Conservation (phyloP, 2,888 invertebrate species). For the Sphaerophoria rueppellii region DNA sequence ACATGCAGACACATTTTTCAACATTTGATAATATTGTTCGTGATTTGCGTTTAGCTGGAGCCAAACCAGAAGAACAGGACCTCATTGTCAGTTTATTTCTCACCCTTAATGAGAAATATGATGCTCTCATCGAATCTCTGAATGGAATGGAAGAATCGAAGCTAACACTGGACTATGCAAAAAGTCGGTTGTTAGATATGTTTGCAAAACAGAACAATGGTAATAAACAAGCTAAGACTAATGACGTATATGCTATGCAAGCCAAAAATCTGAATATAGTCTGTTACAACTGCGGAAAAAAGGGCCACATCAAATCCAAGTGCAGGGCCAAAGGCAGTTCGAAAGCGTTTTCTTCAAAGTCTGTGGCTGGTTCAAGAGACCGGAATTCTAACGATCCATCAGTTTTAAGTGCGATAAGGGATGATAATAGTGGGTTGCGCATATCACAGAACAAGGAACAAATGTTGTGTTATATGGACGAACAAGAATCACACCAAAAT, state of each 20-base stretch:
- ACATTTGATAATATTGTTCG: constrained; percentile 1
- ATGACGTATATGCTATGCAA: constrained; percentile 8
- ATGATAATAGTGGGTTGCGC: not conserved
- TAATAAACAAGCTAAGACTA: not conserved
- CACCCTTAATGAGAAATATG: constrained; percentile 1
- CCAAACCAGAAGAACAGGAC: constrained; percentile 13
- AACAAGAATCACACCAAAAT: not conserved
- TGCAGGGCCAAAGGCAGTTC: not conserved
- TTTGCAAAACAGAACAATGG: constrained; percentile 8
- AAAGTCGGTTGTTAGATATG: constrained; percentile 1
- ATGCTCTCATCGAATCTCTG: not conserved
- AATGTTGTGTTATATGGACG: not conserved
- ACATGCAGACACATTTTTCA: not conserved
- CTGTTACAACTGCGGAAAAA: not conserved
- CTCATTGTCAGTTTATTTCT: constrained; percentile 2
- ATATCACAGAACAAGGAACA: not conserved
- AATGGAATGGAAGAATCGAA: constrained; percentile 1
- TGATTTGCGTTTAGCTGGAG: constrained; percentile 7
- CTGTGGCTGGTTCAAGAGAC: not conserved
- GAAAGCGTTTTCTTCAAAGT: not conserved
- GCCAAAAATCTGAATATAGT: not conserved
- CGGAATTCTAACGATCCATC: not conserved
- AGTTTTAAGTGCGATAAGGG: not conserved
- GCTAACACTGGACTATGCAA: not conserved
- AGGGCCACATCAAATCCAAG: not conserved